phyloP scores from a whole-genome alignment of 2,113 vertebrate species.

The Protobothrops flavoviridis region DNA sequence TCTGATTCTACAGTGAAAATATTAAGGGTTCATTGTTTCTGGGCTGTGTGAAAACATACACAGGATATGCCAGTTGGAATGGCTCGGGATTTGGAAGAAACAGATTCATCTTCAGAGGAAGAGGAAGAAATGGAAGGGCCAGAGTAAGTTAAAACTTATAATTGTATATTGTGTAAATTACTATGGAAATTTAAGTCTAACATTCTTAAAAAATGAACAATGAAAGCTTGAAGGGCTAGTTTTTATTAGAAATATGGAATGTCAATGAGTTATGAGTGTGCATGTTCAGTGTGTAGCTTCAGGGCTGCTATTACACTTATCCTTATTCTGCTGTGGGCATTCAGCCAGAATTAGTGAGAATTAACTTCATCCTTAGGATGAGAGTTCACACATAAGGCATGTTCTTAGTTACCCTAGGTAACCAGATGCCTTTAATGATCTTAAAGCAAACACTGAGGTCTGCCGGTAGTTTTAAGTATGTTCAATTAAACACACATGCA shows the following conservation, averaged over 20 bases:
- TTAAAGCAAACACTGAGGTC: background rate
- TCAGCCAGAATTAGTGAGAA: background rate
- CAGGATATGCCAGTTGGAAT: constrained; percentile 84
- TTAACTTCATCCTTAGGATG: background rate
- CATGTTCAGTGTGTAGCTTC: background rate
- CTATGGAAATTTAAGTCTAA: fast-evolving
- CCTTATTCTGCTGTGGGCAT: background rate
- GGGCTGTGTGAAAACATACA: constrained; percentile 66
- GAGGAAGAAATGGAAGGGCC: constrained; percentile 76
- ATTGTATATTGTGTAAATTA: background rate
- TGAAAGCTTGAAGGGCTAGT: background rate
- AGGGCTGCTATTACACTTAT: background rate
- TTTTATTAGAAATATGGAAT: too few relatives aligned
- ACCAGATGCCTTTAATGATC: background rate
- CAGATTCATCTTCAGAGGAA: constrained; percentile 77
- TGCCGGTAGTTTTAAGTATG: background rate
- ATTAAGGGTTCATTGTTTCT: constrained; percentile 42
- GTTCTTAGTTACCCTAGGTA: background rate
- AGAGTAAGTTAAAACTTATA: constrained; percentile 65
- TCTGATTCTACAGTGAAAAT: constrained; percentile 42
- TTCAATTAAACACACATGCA: background rate
- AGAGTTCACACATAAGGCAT: background rate
- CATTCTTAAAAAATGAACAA: background rate
- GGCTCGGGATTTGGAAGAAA: constrained; percentile 80
- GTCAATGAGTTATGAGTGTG: background rate